Evolutionary conservation across 2,797 vertebrate species (phyloP).

Genomic region (Artibeus lituratus): DNA sequence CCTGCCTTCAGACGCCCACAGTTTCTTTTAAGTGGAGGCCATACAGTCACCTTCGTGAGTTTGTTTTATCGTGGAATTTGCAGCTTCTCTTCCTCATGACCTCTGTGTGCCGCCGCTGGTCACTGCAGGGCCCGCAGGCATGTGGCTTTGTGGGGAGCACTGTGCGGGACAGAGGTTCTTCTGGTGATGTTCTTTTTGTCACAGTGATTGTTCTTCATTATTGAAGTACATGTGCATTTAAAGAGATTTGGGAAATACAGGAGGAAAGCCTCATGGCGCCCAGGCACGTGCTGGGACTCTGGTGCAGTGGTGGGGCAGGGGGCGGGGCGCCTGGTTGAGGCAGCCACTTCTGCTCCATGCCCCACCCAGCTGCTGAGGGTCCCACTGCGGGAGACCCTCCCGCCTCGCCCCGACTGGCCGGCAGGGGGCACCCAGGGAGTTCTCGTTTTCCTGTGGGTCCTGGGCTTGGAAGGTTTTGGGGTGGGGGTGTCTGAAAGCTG

Average conservation of each 20-base stretch:
- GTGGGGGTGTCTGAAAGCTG: not conserved
- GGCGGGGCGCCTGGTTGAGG: too few relatives aligned
- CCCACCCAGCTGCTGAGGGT: not conserved
- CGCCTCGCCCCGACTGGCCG: constrained; percentile 36
- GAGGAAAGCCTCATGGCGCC: not conserved
- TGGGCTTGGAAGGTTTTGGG: not conserved
- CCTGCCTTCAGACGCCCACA: not conserved
- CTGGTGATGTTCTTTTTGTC: not conserved
- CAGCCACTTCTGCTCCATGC: rapidly evolving
- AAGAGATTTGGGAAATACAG: not conserved
- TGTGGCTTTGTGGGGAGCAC: not conserved
- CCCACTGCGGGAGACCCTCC: not conserved
- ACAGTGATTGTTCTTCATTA: not conserved
- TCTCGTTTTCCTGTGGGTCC: not conserved
- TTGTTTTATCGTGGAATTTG: not conserved
- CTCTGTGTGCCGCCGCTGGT: not conserved
- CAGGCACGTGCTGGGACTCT: not conserved
- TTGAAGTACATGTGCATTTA: not conserved
- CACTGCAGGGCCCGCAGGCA: too few relatives aligned
- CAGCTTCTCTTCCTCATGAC: not conserved
- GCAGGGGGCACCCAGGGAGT: constrained; percentile 74
- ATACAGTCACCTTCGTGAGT: rapidly evolving
- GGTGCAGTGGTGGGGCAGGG: rapidly evolving
- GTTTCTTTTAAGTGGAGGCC: not conserved
- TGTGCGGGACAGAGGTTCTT: too few relatives aligned